A percentile compares a stretch with the other conserved stretches of the same genome.
Conservation (phyloP, 2,797 vertebrate genomes). For the Ctenopoma kingsleyae region DNA sequence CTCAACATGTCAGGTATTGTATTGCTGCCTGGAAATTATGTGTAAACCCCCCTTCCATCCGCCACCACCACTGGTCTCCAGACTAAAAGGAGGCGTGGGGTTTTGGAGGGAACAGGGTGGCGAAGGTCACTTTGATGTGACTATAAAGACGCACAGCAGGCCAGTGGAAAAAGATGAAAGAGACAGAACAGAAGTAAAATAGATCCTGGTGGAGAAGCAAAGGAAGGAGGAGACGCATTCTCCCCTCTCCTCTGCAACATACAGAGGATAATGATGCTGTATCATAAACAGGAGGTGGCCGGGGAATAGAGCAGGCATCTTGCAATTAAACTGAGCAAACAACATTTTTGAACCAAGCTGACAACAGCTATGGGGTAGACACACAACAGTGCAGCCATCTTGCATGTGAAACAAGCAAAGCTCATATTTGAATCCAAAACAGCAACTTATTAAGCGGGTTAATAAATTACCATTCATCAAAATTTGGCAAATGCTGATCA, state of each 20-base stretch:
- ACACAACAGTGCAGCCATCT: constrained; percentile 19
- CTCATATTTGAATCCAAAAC: constrained; percentile 13
- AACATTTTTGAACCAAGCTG: constrained; percentile 50
- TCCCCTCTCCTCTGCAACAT: constrained; percentile 29
- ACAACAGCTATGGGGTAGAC: constrained; percentile 30
- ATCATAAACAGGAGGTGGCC: constrained; percentile 71
- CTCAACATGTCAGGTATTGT: constrained; percentile 54
- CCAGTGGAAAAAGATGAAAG: constrained; percentile 77
- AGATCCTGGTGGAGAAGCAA: constrained; percentile 56
- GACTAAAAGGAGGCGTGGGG: constrained; percentile 50
- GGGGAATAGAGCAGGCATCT: constrained; percentile 71
- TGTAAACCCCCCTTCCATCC: constrained; percentile 15
- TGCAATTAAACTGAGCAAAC: constrained; percentile 79
- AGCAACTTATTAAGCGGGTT: constrained; percentile 15
- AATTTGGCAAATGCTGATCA: constrained; percentile 57
- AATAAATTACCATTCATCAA: constrained; percentile 41
- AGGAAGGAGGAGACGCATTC: constrained; percentile 36
- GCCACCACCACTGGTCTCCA: constrained; percentile 31
- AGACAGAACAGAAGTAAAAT: constrained; percentile 61
- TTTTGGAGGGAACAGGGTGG: constrained; percentile 54
- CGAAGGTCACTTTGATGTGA: constrained; percentile 82
- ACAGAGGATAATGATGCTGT: constrained; percentile 72
- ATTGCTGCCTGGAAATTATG: constrained; percentile 52
- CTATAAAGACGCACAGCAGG: constrained; percentile 77
- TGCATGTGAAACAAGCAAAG: constrained; percentile 10